Evolutionary conservation across 2,113 vertebrate species (phyloP).

Genomic region (Spheniscus mendiculus): DNA sequence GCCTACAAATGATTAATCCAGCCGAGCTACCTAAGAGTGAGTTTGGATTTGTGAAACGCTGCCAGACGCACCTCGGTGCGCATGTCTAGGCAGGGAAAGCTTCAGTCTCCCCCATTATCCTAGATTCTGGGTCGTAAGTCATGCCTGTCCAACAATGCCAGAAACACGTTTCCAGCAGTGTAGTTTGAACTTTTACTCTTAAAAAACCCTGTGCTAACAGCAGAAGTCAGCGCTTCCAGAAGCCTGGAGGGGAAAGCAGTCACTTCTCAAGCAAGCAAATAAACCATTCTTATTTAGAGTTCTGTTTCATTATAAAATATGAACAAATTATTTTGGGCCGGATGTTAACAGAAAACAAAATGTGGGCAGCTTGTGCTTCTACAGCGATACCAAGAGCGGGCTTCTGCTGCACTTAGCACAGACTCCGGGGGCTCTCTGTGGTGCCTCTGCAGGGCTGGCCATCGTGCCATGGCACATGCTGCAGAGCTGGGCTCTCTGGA

Average conservation of each 20-base stretch:
- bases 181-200: not conserved
- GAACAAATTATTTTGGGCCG: not conserved
- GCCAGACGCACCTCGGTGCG: not conserved
- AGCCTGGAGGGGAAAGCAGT: not conserved
- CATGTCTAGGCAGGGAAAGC: rapidly evolving
- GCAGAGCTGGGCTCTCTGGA: not conserved
- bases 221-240: not conserved
- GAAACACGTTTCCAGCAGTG: not conserved
- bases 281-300: not conserved
- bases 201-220: not conserved
- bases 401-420: not conserved
- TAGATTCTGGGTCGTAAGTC: not conserved
- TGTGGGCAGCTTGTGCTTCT: not conserved
- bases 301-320: not conserved
- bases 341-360: not conserved
- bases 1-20: not conserved
- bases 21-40: not conserved
- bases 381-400: not conserved
- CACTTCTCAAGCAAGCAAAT: not conserved
- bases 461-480: rapidly evolving
- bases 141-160: no score
- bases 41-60: not conserved
- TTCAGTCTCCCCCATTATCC: not conserved
- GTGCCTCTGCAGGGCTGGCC: not conserved
- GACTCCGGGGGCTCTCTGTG: not conserved